Percentiles rank a stretch among this genome's conserved stretches.
Conservation (phyloP, 2,797 vertebrate genomes). For the Gila robusta region DNA sequence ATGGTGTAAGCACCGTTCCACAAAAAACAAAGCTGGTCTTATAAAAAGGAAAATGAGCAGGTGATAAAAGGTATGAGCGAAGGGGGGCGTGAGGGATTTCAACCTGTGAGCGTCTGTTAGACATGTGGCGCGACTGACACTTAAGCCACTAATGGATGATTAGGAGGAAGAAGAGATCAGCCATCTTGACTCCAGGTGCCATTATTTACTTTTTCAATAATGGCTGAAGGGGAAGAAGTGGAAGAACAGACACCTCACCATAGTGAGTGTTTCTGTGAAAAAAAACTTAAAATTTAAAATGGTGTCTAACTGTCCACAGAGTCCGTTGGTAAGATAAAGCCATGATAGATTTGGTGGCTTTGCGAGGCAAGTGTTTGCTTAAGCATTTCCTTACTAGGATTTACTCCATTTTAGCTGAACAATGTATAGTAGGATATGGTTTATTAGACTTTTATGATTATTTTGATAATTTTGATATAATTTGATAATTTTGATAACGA, state of each 20-base stretch:
- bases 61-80: conserved; percentile 69
- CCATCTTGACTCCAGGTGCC: conserved; percentile 69
- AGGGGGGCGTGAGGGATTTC: conserved; percentile 61
- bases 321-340: neutral
- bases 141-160: conserved; percentile 72
- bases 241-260: conserved; percentile 41
- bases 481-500: too few species aligned
- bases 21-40: conserved; percentile 33
- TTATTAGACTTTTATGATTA: neutral
- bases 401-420: neutral
- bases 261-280: neutral
- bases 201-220: conserved; percentile 62
- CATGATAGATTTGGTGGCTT: neutral
- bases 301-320: neutral
- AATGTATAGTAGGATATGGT: neutral
- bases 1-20: neutral
- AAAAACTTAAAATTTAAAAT: neutral
- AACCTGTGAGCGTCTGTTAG: conserved; percentile 68
- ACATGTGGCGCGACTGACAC: conserved; percentile 70
- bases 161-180: conserved; percentile 73
- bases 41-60: conserved; percentile 49
- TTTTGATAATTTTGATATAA: too few species aligned
- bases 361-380: neutral
- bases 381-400: neutral
- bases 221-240: conserved; percentile 49